Conservation (phyloP, 2,888 invertebrate species). For the Gerris lacustris region DNA sequence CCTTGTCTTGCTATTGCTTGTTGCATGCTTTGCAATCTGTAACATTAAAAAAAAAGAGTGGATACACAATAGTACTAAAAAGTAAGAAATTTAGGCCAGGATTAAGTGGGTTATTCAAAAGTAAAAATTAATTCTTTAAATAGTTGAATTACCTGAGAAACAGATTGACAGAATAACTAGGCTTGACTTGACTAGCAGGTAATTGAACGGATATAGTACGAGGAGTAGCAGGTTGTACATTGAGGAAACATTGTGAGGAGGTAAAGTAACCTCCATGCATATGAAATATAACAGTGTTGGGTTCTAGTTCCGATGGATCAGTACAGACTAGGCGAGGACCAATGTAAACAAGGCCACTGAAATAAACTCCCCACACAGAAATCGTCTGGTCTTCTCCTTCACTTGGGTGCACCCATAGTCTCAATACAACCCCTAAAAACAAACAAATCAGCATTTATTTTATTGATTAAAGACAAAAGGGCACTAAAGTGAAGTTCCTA, state of each 20-base stretch:
- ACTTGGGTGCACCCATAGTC: slow-evolving; percentile 38
- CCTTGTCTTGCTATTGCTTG: slow-evolving; percentile 56
- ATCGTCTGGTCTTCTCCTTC: slow-evolving; percentile 29
- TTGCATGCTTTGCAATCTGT: slow-evolving; percentile 51
- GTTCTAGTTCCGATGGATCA: slow-evolving; percentile 50
- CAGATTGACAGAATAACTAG: slow-evolving; percentile 59
- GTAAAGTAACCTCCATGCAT: slow-evolving; percentile 80
- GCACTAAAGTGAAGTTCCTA: background rate
- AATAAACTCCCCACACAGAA: slow-evolving; percentile 73
- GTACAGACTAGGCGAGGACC: slow-evolving; percentile 54
- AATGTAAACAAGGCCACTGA: slow-evolving; percentile 67
- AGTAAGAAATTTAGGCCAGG: background rate
- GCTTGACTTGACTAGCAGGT: slow-evolving; percentile 50
- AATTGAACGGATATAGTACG: slow-evolving; percentile 43
- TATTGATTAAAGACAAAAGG: background rate
- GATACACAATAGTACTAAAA: slow-evolving; percentile 12
- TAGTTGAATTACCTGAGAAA: slow-evolving; percentile 42
- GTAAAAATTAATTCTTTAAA: background rate
- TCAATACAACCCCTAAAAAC: slow-evolving; percentile 38
- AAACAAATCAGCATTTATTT: slow-evolving; percentile 1
- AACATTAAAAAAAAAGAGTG: slow-evolving; percentile 8
- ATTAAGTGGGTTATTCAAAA: background rate
- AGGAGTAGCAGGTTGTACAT: slow-evolving; percentile 33
- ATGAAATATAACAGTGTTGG: slow-evolving; percentile 69
- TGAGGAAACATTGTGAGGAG: slow-evolving; percentile 39